Evolutionary conservation across 2,113 vertebrate species (phyloP).

Genomic region (Lophura nycthemera): DNA sequence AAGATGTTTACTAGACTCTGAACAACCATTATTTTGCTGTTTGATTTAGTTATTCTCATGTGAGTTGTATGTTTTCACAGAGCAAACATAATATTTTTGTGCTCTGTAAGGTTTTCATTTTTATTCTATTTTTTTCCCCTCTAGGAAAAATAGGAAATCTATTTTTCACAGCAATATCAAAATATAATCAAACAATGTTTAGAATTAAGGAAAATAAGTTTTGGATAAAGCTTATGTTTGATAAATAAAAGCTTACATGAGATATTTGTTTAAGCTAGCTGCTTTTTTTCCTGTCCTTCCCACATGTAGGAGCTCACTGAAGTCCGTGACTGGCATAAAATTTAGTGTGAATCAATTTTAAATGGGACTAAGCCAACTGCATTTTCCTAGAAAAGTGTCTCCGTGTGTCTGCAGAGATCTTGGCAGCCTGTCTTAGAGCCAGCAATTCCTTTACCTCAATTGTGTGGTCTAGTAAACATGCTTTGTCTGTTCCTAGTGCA

Average conservation of each 20-base stretch:
- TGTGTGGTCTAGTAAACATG: not conserved
- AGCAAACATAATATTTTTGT: not conserved
- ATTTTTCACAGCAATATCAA: not conserved
- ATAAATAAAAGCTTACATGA: not conserved
- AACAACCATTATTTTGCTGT: not conserved
- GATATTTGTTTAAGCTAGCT: not conserved
- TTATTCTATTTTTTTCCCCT: not conserved
- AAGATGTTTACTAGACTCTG: not conserved
- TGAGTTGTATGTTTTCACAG: rapidly evolving
- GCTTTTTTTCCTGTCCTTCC: not conserved
- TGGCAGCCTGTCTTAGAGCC: not conserved
- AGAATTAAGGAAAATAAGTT: not conserved
- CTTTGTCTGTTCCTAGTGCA: not conserved
- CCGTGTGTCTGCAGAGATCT: not conserved
- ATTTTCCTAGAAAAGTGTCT: not conserved
- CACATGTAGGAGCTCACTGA: not conserved
- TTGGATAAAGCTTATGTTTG: not conserved
- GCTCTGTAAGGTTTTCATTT: not conserved
- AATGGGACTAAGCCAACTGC: not conserved
- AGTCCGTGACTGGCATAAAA: not conserved
- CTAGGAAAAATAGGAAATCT: not conserved
- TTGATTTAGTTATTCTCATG: not conserved
- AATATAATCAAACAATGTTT: not conserved
- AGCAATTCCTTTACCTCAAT: not conserved
- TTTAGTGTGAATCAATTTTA: not conserved